These are phyloP conservation scores for Dryoscopus gambensis DNA, from an alignment of 2,113 vertebrate genomes.

Conservation along the genomic window DNA sequence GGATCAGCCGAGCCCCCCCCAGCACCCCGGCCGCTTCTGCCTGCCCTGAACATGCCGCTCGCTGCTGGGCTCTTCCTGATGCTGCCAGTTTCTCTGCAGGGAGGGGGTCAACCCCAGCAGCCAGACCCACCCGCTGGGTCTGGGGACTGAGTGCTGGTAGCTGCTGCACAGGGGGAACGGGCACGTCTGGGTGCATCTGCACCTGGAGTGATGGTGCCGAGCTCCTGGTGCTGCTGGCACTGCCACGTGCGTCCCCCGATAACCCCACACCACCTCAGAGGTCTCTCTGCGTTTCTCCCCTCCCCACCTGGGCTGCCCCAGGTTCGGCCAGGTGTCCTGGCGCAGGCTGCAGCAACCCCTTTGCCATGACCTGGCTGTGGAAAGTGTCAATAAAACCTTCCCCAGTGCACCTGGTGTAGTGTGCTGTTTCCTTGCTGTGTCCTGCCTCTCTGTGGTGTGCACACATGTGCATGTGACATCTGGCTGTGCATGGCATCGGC, in stretches of 20 bases:
- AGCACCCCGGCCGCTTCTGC: fast-evolving
- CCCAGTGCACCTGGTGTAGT: not conserved
- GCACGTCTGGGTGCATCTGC: not conserved
- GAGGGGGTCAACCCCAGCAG: not conserved
- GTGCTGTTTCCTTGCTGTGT: not conserved
- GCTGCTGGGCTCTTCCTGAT: not conserved
- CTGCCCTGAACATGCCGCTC: not conserved
- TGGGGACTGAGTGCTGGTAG: not conserved
- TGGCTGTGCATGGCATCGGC: fast-evolving
- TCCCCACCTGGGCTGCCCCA: not conserved
- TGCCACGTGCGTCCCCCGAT: fast-evolving
- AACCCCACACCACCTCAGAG: not conserved
- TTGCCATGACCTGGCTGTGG: not conserved
- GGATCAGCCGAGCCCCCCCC: not conserved
- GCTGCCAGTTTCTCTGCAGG: not conserved
- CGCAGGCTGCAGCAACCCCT: not conserved
- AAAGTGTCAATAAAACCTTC: slow-evolving; percentile 17
- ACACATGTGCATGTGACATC: too few species aligned
- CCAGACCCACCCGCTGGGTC: not conserved
- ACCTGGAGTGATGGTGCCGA: not conserved
- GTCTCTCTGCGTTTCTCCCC: not conserved
- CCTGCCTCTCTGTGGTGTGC: not conserved
- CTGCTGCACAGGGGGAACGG: not conserved
- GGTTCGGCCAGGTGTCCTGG: not conserved
- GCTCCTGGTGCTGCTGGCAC: not conserved